Percentiles rank a stretch among this genome's conserved stretches.
Conservation (phyloP, 2,113 vertebrate genomes). For the Turnix velox region DNA sequence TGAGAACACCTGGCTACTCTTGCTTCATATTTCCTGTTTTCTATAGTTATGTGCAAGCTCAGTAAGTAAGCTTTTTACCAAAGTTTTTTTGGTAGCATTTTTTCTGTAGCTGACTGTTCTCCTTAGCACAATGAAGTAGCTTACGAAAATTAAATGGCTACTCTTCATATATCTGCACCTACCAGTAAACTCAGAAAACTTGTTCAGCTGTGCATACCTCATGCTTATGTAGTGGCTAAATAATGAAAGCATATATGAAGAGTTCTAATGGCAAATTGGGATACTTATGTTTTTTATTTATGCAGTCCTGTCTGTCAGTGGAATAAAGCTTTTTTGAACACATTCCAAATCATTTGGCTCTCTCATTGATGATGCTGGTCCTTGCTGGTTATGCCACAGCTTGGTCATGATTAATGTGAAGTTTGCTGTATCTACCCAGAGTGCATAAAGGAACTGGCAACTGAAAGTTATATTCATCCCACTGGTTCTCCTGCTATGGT, state of each 20-base stretch:
- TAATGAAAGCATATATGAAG: conserved; percentile 35
- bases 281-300: neutral
- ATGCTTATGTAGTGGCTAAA: conserved; percentile 17
- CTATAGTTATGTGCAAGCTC: too few species aligned
- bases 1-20: neutral
- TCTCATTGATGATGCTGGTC: conserved; percentile 15
- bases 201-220: neutral
- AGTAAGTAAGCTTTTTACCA: neutral
- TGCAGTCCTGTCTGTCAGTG: conserved; percentile 42
- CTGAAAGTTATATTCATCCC: conserved; percentile 49
- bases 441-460: conserved; percentile 22
- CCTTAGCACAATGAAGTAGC: neutral
- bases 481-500: neutral
- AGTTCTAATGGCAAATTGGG: conserved; percentile 43
- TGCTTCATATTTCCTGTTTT: neutral
- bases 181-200: conserved; percentile 30
- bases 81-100: neutral
- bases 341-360: conserved; percentile 55
- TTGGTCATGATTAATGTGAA: conserved; percentile 61
- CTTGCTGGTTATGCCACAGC: conserved; percentile 19
- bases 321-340: conserved; percentile 69
- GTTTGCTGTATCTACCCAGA: conserved; percentile 37
- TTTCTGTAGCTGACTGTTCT: neutral
- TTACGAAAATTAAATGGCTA: neutral
- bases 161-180: neutral